Evolutionary conservation across 2,888 invertebrate genomes (phyloP), one percentile per base, ranked within the genome.

Genomic region (Prenolepis imparis): DNA sequence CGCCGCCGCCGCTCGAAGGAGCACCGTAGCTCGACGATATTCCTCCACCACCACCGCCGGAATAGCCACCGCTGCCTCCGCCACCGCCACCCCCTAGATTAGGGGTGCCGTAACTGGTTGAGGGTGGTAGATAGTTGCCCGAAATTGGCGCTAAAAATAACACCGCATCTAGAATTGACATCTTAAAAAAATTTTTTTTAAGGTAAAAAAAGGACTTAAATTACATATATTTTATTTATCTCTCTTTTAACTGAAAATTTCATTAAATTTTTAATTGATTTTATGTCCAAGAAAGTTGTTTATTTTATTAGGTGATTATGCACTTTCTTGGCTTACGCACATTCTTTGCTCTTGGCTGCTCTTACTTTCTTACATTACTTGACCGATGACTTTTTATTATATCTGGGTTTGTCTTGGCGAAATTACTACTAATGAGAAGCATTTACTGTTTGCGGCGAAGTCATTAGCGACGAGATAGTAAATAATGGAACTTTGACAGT

Each of bases 101-200:
- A 59, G 95, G 94, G 32, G 94, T 95, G 11, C 95, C 95, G 88
- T 95, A 95, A 82, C 94, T 95, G 44, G 95, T 95, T 0, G 96
- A 95, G 28, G 96, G 96, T 59, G 96, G 96, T 80, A 96, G 95
- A 92, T 96, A 96, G 72, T 95, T 96, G n/a, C 96, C 95, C 80
- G 95, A 95, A 89, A 96, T 89, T 57, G 96, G 96, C 52, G 96
- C 96, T 96, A 84, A 24, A 90, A 63, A 63, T 44, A 63, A 63
- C 32, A 28, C 15, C 2, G 5, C 0, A 63, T 28, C 4, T 11
- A 24, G 18, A 59, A n/a, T 41, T n/a, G 9, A 0, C 18, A 0
- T 24, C 8, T 24, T 48, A 1, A 12, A 15, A 6, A 0, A 15
- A 36, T 24, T 24, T 44, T 32, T 15, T 74, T 44, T 21, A 21